Evolutionary conservation across 2,888 invertebrate genomes (phyloP).

Genomic region (Apoderus coryli): DNA sequence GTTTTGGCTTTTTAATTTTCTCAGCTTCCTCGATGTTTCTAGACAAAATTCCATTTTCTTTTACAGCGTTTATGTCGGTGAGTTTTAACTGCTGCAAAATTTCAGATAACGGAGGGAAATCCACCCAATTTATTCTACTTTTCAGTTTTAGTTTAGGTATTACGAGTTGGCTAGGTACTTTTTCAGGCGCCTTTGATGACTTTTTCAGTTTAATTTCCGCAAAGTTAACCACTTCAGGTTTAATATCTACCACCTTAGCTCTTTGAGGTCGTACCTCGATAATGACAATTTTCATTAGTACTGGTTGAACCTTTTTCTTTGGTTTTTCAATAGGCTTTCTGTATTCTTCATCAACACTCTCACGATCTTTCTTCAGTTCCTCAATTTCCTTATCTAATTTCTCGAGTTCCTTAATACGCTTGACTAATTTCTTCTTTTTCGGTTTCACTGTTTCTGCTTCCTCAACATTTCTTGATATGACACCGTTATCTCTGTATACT

Average conservation of each 20-base stretch:
- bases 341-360: constrained; percentile 22
- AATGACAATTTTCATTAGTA: constrained; percentile 22
- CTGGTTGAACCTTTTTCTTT: constrained; percentile 23
- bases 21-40: constrained; percentile 35
- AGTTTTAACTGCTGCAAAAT: constrained; percentile 24
- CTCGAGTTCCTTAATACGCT: constrained; percentile 23
- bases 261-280: constrained; percentile 35
- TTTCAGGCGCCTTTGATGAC: constrained; percentile 22
- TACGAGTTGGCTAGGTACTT: constrained; percentile 24
- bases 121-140: constrained; percentile 46
- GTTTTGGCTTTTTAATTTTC: constrained; percentile 25
- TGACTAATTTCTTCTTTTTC: constrained; percentile 27
- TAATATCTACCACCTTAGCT: constrained; percentile 40
- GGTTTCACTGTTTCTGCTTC: constrained; percentile 31
- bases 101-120: constrained; percentile 30
- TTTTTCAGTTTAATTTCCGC: constrained; percentile 48
- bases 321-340: constrained; percentile 28
- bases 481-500: constrained; percentile 28
- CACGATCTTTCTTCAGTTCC: constrained; percentile 21
- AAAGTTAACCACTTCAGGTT: constrained; percentile 40
- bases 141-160: constrained; percentile 54
- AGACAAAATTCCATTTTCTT: constrained; percentile 33
- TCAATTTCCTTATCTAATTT: constrained; percentile 25
- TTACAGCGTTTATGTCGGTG: constrained; percentile 25
- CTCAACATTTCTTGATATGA: constrained; percentile 34